Evolutionary conservation across 1,140 invertebrate genomes (phyloP).

Genomic region (Trichogramma pretiosum): DNA sequence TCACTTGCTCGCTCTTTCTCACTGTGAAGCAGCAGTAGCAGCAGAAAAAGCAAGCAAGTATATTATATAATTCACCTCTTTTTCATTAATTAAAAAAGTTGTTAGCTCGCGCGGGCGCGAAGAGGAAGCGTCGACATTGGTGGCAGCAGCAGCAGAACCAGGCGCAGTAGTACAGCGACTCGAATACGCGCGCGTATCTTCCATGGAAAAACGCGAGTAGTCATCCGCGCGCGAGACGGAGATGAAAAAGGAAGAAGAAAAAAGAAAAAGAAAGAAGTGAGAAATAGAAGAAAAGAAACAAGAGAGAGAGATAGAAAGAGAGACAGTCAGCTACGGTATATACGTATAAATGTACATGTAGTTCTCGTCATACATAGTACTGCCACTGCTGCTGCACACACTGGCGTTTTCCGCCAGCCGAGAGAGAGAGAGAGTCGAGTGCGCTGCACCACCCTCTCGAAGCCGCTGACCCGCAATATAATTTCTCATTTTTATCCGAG

Average conservation of each 20-base stretch:
- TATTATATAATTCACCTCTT: slow-evolving; percentile 16
- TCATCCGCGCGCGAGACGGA: no score
- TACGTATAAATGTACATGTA: no score
- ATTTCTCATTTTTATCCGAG: slow-evolving; percentile 42
- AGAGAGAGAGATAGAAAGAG: neutral
- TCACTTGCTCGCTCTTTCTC: no score
- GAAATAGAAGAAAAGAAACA: neutral
- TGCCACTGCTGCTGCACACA: no score
- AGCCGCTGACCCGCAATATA: slow-evolving; percentile 35
- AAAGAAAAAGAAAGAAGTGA: neutral
- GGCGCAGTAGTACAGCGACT: no score
- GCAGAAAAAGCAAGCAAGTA: slow-evolving; percentile 11
- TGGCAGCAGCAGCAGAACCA: neutral
- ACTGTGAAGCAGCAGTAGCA: slow-evolving; percentile 1
- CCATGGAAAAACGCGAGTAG: neutral
- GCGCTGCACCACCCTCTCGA: slow-evolving; percentile 17
- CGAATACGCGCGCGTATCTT: slow-evolving; percentile 11
- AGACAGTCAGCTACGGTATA: no score
- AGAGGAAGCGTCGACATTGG: neutral
- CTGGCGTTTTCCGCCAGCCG: no score
- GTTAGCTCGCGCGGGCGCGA: neutral
- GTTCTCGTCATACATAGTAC: no score
- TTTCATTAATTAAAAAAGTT: slow-evolving; percentile 17
- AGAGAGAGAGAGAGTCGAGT: slow-evolving; percentile 1
- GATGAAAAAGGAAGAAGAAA: neutral